Conservation (phyloP, 2,797 vertebrate species). For the Bradypodion pumilum region DNA sequence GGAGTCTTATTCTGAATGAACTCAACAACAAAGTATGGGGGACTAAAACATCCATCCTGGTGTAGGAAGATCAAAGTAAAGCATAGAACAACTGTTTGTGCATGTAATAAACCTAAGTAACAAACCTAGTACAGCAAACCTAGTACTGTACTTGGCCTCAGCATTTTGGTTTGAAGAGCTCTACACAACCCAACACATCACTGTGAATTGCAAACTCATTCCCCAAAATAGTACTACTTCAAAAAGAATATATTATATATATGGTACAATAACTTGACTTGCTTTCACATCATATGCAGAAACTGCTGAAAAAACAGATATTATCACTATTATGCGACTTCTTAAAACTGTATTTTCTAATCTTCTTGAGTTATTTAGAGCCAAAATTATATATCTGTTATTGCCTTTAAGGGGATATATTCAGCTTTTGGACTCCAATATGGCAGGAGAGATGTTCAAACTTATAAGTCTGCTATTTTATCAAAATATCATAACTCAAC, state of each 20-base stretch:
- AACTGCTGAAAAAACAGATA: background rate
- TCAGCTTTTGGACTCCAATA: background rate
- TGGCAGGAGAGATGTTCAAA: background rate
- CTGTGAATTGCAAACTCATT: background rate
- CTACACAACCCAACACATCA: background rate
- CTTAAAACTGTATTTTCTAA: background rate
- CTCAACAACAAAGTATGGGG: too few relatives aligned
- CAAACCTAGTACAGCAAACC: background rate
- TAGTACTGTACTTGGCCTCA: background rate
- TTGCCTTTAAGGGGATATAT: background rate
- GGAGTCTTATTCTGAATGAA: too few relatives aligned
- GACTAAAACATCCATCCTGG: too few relatives aligned
- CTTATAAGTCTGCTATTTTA: background rate
- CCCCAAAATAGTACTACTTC: rapidly evolving
- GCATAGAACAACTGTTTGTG: background rate
- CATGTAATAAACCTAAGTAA: background rate
- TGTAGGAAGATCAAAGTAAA: background rate
- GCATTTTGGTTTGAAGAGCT: background rate
- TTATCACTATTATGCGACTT: background rate
- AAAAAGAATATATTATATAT: background rate
- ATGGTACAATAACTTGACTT: background rate
- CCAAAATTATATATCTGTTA: background rate
- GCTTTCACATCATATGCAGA: background rate
- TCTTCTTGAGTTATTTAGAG: background rate
- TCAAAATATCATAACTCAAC: background rate